Percentiles rank a stretch among this genome's conserved stretches.
phyloP scores from a whole-genome alignment of 2,888 invertebrate genomes.

The Agonopterix subpropinquella region DNA sequence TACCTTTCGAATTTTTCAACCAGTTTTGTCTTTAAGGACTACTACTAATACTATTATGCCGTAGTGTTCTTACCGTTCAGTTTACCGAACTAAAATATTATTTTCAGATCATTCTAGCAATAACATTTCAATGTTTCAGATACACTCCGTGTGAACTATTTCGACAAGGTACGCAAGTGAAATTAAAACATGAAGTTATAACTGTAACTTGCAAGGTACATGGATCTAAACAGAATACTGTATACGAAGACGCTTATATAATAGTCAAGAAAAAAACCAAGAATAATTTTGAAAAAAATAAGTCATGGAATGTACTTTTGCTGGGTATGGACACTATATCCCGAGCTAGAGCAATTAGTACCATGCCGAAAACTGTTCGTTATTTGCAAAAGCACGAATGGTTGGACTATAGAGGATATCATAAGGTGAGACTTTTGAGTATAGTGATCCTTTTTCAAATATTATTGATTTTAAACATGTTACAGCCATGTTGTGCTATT shows the following conservation, averaged over 20 bases:
- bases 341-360: slow-evolving; percentile 8
- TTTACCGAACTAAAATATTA: background rate
- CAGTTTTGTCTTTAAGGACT: no score
- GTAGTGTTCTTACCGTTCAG: no score
- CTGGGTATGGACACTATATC: slow-evolving; percentile 16
- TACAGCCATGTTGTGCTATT: no score
- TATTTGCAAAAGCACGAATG: slow-evolving; percentile 10
- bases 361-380: slow-evolving; percentile 10
- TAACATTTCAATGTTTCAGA: slow-evolving; percentile 13
- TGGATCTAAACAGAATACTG: slow-evolving; percentile 4
- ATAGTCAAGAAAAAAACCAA: slow-evolving; percentile 26
- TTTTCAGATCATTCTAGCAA: slow-evolving; percentile 10
- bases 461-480: no score
- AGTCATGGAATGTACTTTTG: slow-evolving; percentile 14
- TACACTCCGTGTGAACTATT: slow-evolving; percentile 32
- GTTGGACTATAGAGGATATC: slow-evolving; percentile 14
- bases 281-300: background rate
- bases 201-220: slow-evolving; percentile 28
- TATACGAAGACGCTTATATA: slow-evolving; percentile 40
- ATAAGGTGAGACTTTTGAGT: slow-evolving; percentile 16
- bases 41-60: no score
- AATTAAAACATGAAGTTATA: slow-evolving; percentile 33
- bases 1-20: no score
- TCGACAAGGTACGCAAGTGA: slow-evolving; percentile 21
- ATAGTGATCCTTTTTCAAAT: no score